Conservation (phyloP, 2,113 vertebrate genomes). For the Anas platyrhynchos region DNA sequence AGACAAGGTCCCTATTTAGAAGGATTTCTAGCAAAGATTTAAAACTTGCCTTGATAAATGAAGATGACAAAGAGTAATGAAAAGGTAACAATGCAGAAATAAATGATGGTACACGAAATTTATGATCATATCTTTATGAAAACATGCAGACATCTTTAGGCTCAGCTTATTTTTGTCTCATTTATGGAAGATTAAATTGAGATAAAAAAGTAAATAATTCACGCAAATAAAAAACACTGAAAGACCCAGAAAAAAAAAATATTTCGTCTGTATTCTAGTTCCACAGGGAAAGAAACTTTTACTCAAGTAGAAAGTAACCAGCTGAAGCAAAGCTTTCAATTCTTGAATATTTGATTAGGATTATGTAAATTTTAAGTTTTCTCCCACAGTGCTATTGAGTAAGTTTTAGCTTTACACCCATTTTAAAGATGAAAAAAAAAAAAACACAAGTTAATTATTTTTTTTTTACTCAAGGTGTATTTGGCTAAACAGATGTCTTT, state of each 20-base stretch:
- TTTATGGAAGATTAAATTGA: background rate
- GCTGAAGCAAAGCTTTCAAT: background rate
- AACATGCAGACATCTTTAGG: background rate
- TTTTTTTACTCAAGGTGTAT: background rate
- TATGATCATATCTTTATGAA: background rate
- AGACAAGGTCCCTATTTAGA: background rate
- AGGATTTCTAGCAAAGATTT: background rate
- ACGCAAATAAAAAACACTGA: background rate
- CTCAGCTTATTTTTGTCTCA: background rate
- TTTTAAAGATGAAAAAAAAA: background rate
- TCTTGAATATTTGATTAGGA: background rate
- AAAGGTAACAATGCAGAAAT: background rate
- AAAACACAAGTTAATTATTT: background rate
- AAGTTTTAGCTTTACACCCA: background rate
- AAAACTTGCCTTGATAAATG: background rate
- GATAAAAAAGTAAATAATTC: background rate
- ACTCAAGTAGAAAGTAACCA: background rate
- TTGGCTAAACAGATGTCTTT: background rate
- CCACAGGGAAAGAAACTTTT: background rate
- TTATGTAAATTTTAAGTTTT: background rate
- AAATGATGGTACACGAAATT: background rate
- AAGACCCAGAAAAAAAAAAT: background rate
- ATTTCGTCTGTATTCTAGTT: background rate
- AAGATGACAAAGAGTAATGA: background rate
- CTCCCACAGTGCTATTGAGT: background rate